A percentile compares a stretch with the other conserved stretches of the same genome.
Evolutionary conservation across 2,113 vertebrate genomes (phyloP).

Genomic region (Notiomystis cincta): DNA sequence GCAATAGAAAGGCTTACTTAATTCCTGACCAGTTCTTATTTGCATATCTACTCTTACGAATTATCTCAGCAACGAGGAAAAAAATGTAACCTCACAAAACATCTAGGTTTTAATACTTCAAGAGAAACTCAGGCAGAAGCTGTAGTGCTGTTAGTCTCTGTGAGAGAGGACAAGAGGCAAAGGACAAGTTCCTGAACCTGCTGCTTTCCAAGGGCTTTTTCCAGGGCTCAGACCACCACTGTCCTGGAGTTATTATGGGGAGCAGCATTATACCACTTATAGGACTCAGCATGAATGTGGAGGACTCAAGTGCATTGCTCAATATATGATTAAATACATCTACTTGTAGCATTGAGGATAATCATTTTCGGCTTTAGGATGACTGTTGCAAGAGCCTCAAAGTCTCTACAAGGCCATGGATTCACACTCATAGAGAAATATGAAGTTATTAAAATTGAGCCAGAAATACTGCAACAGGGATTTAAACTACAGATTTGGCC

Average conservation of each 20-base stretch:
- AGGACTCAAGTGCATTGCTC: background rate
- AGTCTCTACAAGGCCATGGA: background rate
- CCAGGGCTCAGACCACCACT: background rate
- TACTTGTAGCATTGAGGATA: background rate
- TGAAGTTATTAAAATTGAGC: slow-evolving; percentile 9
- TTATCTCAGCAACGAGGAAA: background rate
- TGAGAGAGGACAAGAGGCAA: background rate
- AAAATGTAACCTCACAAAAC: background rate
- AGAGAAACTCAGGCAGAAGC: background rate
- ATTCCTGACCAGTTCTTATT: background rate
- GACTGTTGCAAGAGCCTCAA: background rate
- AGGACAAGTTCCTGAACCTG: background rate
- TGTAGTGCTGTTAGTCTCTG: background rate
- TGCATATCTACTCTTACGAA: background rate
- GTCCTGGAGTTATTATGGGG: background rate
- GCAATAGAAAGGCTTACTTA: background rate
- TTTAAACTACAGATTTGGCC: slow-evolving; percentile 51
- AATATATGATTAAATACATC: background rate
- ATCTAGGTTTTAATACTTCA: background rate
- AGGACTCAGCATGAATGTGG: background rate
- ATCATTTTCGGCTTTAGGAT: slow-evolving; percentile 24
- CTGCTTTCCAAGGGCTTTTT: background rate
- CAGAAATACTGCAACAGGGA: slow-evolving; percentile 33
- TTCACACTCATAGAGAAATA: background rate
- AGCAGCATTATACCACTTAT: background rate